These are phyloP conservation scores for Protodeltote pygarga DNA, from an alignment of 2,888 invertebrate species.

Conservation along the genomic window DNA sequence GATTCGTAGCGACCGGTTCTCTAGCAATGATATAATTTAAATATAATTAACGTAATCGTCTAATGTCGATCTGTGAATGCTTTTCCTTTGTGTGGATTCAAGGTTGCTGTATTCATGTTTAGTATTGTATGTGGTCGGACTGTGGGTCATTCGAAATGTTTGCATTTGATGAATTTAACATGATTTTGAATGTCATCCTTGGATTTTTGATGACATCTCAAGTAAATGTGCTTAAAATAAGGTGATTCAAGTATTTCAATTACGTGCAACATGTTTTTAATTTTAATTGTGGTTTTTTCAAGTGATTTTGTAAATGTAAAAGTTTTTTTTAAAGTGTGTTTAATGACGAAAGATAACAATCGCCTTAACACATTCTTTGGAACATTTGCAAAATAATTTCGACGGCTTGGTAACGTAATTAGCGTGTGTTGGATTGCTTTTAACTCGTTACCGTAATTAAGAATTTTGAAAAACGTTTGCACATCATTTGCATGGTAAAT, in stretches of 20 bases:
- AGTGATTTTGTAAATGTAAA: constrained; percentile 5
- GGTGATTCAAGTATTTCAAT: background rate
- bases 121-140: constrained; percentile 18
- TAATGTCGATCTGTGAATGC: constrained; percentile 49
- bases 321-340: constrained; percentile 13
- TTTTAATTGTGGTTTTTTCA: constrained; percentile 1
- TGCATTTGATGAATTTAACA: background rate
- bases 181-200: constrained; percentile 14
- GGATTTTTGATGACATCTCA: constrained; percentile 6
- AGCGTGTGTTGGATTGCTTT: background rate
- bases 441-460: too few relatives aligned
- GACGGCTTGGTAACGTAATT: constrained; percentile 1
- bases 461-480: too few relatives aligned
- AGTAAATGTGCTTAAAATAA: background rate
- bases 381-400: constrained; percentile 1
- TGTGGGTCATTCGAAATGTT: background rate
- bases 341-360: constrained; percentile 30
- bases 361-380: constrained; percentile 10
- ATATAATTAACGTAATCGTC: constrained; percentile 52
- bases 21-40: constrained; percentile 54
- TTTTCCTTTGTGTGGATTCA: constrained; percentile 47
- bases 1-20: constrained; percentile 61
- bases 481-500: too few relatives aligned
- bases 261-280: background rate
- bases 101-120: constrained; percentile 38